Conservation (phyloP, 2,113 vertebrate species). For the Protomyctophum bolini region DNA sequence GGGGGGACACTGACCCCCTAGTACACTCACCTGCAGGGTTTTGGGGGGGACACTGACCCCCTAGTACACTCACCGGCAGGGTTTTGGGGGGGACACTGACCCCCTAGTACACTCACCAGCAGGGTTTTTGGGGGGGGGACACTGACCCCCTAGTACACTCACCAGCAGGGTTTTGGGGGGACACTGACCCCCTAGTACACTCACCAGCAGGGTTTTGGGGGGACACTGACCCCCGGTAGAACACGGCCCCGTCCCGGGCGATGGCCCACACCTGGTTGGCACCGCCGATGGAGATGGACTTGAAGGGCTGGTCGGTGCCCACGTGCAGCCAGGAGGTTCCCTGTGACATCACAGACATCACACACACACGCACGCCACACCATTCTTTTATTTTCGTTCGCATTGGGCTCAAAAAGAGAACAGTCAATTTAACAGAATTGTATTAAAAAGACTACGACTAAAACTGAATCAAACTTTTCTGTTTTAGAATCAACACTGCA, state of each 20-base stretch:
- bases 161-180: too few relatives aligned
- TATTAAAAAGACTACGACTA: too few relatives aligned
- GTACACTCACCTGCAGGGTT: constrained; percentile 93
- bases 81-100: too few relatives aligned
- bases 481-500: too few relatives aligned
- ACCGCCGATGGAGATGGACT: constrained; percentile 89
- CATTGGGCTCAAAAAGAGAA: too few relatives aligned
- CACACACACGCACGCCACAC: too few relatives aligned
- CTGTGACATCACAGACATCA: constrained; percentile 65
- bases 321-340: constrained; percentile 95
- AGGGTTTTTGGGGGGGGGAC: too few relatives aligned
- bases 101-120: too few relatives aligned
- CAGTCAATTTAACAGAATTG: too few relatives aligned
- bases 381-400: too few relatives aligned
- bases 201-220: constrained; percentile 88
- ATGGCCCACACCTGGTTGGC: constrained; percentile 96
- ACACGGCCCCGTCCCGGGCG: constrained; percentile 90
- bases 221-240: constrained; percentile 93
- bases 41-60: constrained; percentile 88
- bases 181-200: constrained; percentile 17
- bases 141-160: too few relatives aligned
- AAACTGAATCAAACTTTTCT: too few relatives aligned
- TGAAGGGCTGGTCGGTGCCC: constrained; percentile 95
- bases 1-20: constrained; percentile 92
- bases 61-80: constrained; percentile 91